Conservation (phyloP, 2,797 vertebrate genomes). For the Chlorospingus flavigularis region DNA sequence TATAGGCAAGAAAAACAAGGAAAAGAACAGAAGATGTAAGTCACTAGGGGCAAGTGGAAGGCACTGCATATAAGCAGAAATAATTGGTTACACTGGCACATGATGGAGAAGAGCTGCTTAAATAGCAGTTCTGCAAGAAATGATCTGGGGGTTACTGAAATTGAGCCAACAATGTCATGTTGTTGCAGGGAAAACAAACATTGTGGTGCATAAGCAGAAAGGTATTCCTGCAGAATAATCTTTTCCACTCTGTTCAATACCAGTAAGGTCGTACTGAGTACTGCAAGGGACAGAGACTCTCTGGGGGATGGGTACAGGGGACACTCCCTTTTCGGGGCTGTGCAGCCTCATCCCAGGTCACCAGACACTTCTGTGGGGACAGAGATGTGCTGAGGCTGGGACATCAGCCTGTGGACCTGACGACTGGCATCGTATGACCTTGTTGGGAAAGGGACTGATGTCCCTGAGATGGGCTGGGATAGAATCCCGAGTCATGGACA, state of each 20-base stretch:
- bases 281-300: background rate
- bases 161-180: background rate
- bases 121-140: conserved; percentile 43
- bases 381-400: background rate
- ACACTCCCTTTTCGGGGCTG: accelerated
- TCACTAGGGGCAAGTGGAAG: background rate
- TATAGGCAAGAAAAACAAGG: background rate
- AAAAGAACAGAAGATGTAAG: conserved; percentile 6
- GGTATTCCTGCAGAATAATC: background rate
- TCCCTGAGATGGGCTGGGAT: background rate
- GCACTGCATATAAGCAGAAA: background rate
- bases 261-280: background rate
- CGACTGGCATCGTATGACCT: accelerated
- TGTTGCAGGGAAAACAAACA: conserved; percentile 33
- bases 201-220: background rate
- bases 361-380: background rate
- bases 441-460: background rate
- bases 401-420: background rate
- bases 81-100: background rate
- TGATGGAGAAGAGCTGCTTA: conserved; percentile 35
- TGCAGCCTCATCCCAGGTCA: background rate
- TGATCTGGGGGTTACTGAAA: conserved; percentile 21
- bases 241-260: background rate
- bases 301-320: background rate
- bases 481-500: background rate